Evolutionary conservation across 2,888 invertebrate species (phyloP).

Genomic region (Bhutanitis thaidina): DNA sequence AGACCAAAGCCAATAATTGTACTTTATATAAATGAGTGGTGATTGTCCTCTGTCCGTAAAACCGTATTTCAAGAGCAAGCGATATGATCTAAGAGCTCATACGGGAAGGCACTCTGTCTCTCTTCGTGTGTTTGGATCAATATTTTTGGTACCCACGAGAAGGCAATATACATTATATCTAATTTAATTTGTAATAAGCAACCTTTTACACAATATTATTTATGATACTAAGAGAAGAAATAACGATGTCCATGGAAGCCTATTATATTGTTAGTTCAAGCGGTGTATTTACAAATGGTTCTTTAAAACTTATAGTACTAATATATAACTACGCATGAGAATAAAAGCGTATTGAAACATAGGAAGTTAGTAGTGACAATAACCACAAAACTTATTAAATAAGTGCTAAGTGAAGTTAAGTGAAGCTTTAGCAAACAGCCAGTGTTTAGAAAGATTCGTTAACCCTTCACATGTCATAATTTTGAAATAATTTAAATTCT

Average conservation of each 20-base stretch:
- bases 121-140: too few relatives aligned
- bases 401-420: conserved; percentile 13
- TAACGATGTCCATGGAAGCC: conserved; percentile 2
- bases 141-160: too few relatives aligned
- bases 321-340: conserved; percentile 6
- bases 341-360: conserved; percentile 8
- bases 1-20: too few relatives aligned
- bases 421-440: conserved; percentile 17
- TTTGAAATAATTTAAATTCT: too few relatives aligned
- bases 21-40: too few relatives aligned
- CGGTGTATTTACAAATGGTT: conserved; percentile 12
- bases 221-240: conserved; percentile 5
- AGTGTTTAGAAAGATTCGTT: conserved; percentile 13
- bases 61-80: too few relatives aligned
- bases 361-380: conserved; percentile 20
- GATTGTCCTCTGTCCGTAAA: too few relatives aligned
- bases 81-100: too few relatives aligned
- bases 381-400: conserved; percentile 11
- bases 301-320: conserved; percentile 1
- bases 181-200: conserved; percentile 1
- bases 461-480: too few relatives aligned
- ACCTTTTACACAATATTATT: conserved; percentile 1
- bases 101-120: too few relatives aligned
- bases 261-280: conserved; percentile 8
- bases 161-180: too few relatives aligned